phyloP scores from a whole-genome alignment of 1,140 invertebrate species.

The Drosophila sulfurigaster region DNA sequence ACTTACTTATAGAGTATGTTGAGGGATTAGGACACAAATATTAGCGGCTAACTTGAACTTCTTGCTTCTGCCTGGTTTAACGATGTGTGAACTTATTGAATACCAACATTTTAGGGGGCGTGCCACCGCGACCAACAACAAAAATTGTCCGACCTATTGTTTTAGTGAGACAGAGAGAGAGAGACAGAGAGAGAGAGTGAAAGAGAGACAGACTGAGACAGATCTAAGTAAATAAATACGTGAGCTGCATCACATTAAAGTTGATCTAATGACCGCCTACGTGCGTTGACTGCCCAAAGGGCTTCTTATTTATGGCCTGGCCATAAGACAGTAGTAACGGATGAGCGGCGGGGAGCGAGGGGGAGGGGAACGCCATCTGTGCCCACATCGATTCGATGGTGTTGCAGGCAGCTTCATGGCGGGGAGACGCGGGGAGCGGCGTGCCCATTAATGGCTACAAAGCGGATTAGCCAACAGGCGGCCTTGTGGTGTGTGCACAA shows the following conservation, averaged over 20 bases:
- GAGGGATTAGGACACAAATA: too few relatives aligned
- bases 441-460: constrained; percentile 61
- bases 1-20: too few relatives aligned
- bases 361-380: too few relatives aligned
- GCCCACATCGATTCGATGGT: too few relatives aligned
- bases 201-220: constrained; percentile 14
- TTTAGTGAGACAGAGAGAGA: neutral
- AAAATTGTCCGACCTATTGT: constrained; percentile 13
- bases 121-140: neutral
- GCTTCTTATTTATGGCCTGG: constrained; percentile 39
- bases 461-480: constrained; percentile 58
- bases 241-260: constrained; percentile 74
- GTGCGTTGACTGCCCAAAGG: constrained; percentile 64
- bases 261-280: constrained; percentile 78
- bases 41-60: constrained; percentile 16
- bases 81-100: constrained; percentile 67
- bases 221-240: constrained; percentile 77
- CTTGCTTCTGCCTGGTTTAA: constrained; percentile 24
- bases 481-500: constrained; percentile 17
- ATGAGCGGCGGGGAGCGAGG: too few relatives aligned
- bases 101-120: constrained; percentile 40
- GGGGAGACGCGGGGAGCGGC: neutral
- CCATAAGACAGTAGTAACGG: neutral
- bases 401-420: neutral
- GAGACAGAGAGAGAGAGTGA: neutral